A percentile compares a stretch with the other conserved stretches of the same genome.
Conservation (phyloP, 30 jellyfish, hydroid and myxozoan species). For the Turritopsis rubra region DNA sequence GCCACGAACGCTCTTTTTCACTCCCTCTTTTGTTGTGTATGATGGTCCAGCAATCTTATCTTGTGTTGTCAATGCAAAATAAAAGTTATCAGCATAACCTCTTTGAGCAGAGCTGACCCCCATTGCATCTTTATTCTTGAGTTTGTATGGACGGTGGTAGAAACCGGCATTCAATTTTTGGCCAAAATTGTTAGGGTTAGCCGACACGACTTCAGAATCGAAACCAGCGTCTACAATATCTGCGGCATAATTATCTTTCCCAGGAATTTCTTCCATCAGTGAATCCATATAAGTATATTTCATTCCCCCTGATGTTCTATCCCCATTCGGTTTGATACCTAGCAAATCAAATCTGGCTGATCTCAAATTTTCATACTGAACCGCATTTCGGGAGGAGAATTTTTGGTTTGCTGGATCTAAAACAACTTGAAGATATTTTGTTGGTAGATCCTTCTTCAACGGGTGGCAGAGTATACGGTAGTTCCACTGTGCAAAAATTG, state of each 20-base stretch:
- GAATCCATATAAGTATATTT: conserved; percentile 42
- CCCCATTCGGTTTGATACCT: conserved; percentile 7
- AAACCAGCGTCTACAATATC: conserved; percentile 51
- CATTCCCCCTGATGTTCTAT: background rate
- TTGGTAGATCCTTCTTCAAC: conserved; percentile 21
- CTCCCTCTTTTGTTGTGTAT: background rate
- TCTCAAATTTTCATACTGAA: background rate
- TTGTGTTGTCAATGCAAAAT: conserved; percentile 25
- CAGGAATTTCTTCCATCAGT: conserved; percentile 93
- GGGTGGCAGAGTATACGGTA: conserved; percentile 29
- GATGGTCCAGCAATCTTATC: conserved; percentile 6
- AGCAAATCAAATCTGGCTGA: conserved; percentile 3
- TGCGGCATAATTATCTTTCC: conserved; percentile 74
- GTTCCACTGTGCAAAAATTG: conserved; percentile 36
- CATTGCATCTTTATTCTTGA: conserved; percentile 33
- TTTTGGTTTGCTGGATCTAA: conserved; percentile 5
- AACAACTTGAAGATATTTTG: conserved; percentile 8
- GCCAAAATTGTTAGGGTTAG: conserved; percentile 30
- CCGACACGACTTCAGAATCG: conserved; percentile 40
- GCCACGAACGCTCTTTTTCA: background rate
- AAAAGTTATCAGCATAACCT: conserved; percentile 22
- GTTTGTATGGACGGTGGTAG: conserved; percentile 64
- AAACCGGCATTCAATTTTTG: conserved; percentile 47
- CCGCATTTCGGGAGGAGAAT: background rate
- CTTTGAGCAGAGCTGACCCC: conserved; percentile 25